Evolutionary conservation across 1,140 invertebrate genomes (phyloP), one percentile per base, ranked within the genome.

Genomic region (Tetramorium alpestre): DNA sequence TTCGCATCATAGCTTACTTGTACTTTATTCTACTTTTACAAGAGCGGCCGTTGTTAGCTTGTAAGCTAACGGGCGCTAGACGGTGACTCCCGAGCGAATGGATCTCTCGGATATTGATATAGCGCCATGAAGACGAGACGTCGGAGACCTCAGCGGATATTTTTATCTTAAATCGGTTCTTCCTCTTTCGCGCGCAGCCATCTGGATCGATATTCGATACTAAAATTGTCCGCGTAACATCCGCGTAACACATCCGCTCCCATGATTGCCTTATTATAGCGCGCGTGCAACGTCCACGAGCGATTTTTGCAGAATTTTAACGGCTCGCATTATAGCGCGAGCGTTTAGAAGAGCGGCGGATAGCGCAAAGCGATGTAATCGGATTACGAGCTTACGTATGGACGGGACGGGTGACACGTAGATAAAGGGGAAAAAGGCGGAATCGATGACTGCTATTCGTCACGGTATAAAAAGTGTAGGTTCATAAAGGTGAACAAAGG

Each of bases 391-490:
- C 80, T 84, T 84, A 84, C 69, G 54, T 73, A 60, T 73, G 80
- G 69, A 84, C 54, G n/a, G 41, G 22, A 13, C 3, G 44, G 64
- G 62, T 16, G 62, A 44, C 47, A 54, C n/a, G 33, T 58, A 58
- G 33, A 75, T 44, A 73, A 75, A 64, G 51, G 38, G 67, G 51
- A 73, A 73, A 69, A 73, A 47, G 73, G 69, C 64, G 77, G 85
- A 81, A 89, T 89, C 87, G 85, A 67, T 78, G 41, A 16, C 44
- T 47, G 51, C 87, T 89, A 89, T 89, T 86, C 84, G 84, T 89
- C 87, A 82, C 69, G 87, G 76, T 64, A 87, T 89, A 85, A 89
- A 87, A 87, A 75, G 73, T 47, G 54, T 56, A 38, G 54, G 87
- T 86, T 85, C 62, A 76, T 67, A 78, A 64, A 85, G 85, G 77